Conservation (phyloP, 2,888 invertebrate species). For the Balanococcus diminutus region DNA sequence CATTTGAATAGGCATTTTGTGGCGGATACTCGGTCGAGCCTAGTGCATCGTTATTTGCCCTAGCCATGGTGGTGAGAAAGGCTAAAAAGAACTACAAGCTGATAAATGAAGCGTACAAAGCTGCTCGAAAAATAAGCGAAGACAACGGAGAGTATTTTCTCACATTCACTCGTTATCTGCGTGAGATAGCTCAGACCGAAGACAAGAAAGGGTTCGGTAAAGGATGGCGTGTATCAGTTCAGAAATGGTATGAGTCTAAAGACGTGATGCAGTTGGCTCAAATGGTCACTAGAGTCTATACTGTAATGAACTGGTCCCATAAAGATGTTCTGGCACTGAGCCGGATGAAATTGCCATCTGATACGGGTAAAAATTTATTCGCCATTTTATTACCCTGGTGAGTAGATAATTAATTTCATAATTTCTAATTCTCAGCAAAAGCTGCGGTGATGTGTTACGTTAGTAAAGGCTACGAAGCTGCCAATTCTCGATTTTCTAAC, state of each 20-base stretch:
- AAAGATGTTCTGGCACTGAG: conserved; percentile 53
- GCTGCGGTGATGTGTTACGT: conserved; percentile 39
- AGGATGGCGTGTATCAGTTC: conserved; percentile 51
- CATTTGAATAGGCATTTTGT: conserved; percentile 16
- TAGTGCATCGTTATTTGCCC: conserved; percentile 36
- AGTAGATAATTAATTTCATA: background rate
- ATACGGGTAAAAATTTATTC: conserved; percentile 54
- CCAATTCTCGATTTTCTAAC: background rate
- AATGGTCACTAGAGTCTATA: conserved; percentile 34
- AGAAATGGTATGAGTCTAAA: conserved; percentile 54
- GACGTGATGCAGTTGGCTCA: conserved; percentile 53
- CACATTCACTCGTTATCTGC: conserved; percentile 30
- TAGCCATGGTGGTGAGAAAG: conserved; percentile 39
- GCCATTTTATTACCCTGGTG: too few species aligned
- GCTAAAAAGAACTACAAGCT: background rate
- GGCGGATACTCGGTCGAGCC: conserved; percentile 37
- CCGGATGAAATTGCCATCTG: conserved; percentile 44
- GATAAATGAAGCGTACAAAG: conserved; percentile 44
- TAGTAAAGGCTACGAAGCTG: conserved; percentile 11
- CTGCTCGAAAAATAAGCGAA: conserved; percentile 48
- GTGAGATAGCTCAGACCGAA: conserved; percentile 36
- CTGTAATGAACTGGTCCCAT: conserved; percentile 49
- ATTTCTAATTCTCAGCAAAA: background rate
- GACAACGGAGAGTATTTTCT: conserved; percentile 43
- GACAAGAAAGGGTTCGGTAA: conserved; percentile 48